Base-by-base conservation (phyloP, 2,113 vertebrate species). In the Triplophysa rosa region DNA sequence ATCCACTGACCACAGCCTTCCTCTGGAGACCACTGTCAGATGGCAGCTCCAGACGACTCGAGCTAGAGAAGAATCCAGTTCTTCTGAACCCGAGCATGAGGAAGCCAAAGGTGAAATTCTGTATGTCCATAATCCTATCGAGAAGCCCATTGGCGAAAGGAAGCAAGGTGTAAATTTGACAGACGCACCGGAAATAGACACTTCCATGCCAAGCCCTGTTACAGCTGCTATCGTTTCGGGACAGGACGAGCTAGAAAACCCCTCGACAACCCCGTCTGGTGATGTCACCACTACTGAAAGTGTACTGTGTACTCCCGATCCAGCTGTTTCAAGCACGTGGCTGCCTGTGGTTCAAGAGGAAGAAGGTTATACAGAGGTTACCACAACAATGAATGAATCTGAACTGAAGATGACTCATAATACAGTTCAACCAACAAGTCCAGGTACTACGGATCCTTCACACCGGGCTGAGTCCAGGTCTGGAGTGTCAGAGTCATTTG, bases 81-180 rank as follows among this genome's bases (percentile, higher is more conserved):
- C 70, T 10, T 69, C 73, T 29, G 76, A 64, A 29, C 45, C 29
- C 77, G 61, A 63, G 56, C 42, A 45, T 61, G 81, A 88, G 37
- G 91, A 93, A 81, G 89, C 89, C 71, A 84, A 77, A 56, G 92
- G 90, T 16, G 91, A 90, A 81, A 88, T 91, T 69, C 71, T 90
- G 3, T 92, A 86, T 8, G 56, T 90, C 26, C 84, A 33, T 26
- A 63, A 67, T 0, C 88, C 89, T 6, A 80, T 87, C 21, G 84
- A 87, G 19, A 79, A 69, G 21, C 66, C 37, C 54, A 17, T 87
- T 37, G 63, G 84, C 42, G 75, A 80, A 19, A 76, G 21, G 67
- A 90, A 87, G 77, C 63, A 87, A 37, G 75, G 72, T 63, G 67
- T 84, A 47, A 21, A 74, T 26, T 45, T 56, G 19, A 24, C 68